Conservation (phyloP, 2,888 invertebrate genomes). For the Lithophane socia region DNA sequence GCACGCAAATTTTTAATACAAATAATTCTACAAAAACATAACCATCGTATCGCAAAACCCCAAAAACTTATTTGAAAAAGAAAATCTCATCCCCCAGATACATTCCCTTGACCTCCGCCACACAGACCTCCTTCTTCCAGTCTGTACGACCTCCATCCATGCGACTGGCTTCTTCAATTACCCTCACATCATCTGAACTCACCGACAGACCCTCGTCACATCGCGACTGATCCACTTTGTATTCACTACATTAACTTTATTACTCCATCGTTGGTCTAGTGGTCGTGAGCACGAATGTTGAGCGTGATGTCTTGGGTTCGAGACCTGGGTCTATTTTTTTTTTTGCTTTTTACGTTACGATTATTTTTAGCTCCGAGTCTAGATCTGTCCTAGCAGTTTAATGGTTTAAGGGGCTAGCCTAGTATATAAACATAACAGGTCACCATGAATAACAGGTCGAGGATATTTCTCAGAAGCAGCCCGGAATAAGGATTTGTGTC, state of each 20-base stretch:
- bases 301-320: too few species aligned
- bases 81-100: too few species aligned
- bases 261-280: not conserved
- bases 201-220: constrained; percentile 50
- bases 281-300: not conserved
- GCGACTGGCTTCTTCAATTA: constrained; percentile 16
- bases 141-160: not conserved
- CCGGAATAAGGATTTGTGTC: not conserved
- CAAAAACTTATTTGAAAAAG: too few species aligned
- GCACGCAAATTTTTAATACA: too few species aligned
- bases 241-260: constrained; percentile 53
- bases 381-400: not conserved
- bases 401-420: not conserved
- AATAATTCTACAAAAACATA: too few species aligned
- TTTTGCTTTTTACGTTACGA: not conserved
- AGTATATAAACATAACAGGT: not conserved
- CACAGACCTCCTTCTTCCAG: not conserved
- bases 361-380: not conserved
- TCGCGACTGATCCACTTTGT: constrained; percentile 33
- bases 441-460: too few species aligned
- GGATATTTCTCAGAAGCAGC: not conserved
- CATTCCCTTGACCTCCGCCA: not conserved
- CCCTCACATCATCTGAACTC: constrained; percentile 5
- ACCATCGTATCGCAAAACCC: too few species aligned
- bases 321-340: not conserved